These are phyloP conservation scores for Yasuhikotakia modesta DNA, from an alignment of 2,797 vertebrate genomes.

Conservation along the genomic window DNA sequence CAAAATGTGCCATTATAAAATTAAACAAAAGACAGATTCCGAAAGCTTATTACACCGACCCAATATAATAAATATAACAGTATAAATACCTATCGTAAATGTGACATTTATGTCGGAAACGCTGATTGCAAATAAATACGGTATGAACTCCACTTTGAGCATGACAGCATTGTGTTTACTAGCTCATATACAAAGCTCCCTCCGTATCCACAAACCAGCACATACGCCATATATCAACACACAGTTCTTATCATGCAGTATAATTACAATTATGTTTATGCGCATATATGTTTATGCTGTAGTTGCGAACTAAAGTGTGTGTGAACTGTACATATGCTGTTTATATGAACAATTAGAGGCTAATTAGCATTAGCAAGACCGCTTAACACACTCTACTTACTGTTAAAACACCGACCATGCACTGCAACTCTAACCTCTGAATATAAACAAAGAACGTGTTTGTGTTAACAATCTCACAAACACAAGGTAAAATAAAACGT, in stretches of 20 bases:
- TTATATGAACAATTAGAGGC: neutral
- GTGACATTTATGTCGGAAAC: neutral
- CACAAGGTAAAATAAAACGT: conserved; percentile 65
- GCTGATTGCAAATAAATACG: neutral
- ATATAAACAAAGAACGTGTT: conserved; percentile 24
- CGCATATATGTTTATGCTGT: neutral
- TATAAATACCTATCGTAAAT: neutral
- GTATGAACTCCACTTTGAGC: neutral
- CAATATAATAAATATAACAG: neutral
- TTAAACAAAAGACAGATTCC: neutral
- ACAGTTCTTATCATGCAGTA: neutral
- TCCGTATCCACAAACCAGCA: neutral
- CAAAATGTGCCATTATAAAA: neutral
- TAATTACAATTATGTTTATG: neutral
- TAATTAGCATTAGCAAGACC: conserved; percentile 24
- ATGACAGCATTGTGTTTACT: conserved; percentile 12
- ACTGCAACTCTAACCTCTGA: conserved; percentile 62
- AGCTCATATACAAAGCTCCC: neutral
- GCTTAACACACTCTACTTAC: conserved; percentile 68
- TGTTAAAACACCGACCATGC: conserved; percentile 60
- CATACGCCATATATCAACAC: neutral
- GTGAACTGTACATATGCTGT: neutral
- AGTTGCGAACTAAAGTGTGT: no score
- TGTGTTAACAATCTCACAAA: conserved; percentile 37
- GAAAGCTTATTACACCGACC: neutral